phyloP scores from a whole-genome alignment of 2,113 vertebrate genomes.

The Burhinus bistriatus region DNA sequence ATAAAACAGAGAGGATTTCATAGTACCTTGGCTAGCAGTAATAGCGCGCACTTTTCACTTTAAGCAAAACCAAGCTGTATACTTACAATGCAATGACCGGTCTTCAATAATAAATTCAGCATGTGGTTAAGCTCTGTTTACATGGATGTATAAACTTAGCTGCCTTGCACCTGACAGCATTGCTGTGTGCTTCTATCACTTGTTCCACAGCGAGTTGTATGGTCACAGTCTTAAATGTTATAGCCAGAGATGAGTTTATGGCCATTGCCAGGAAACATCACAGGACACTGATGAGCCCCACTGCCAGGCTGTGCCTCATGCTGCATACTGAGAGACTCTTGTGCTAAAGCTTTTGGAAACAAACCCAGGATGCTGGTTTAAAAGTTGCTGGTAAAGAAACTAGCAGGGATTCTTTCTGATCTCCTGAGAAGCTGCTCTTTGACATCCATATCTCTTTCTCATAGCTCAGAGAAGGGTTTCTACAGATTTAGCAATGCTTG shows the following conservation, averaged over 20 bases:
- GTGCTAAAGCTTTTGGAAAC: not conserved
- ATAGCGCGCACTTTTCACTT: not conserved
- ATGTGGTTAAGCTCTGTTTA: not conserved
- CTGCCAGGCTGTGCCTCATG: not conserved
- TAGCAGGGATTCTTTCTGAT: not conserved
- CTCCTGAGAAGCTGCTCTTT: not conserved
- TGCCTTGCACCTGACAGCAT: accelerated
- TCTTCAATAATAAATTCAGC: not conserved
- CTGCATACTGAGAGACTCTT: not conserved
- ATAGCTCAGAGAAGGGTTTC: not conserved
- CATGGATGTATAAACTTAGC: not conserved
- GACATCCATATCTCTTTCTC: not conserved
- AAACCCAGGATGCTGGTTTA: not conserved
- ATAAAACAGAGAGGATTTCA: not conserved
- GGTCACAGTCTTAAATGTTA: not conserved
- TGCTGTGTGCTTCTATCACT: not conserved
- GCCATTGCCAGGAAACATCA: not conserved
- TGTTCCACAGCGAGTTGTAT: not conserved
- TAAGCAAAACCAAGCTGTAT: not conserved
- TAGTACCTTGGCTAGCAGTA: not conserved
- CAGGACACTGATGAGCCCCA: not conserved
- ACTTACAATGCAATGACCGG: not conserved
- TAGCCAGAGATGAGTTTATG: not conserved
- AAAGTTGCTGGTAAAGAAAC: not conserved
- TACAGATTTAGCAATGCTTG: not conserved